Base-by-base conservation (phyloP, 2,888 invertebrate species). In the Cephonodes hylas region DNA sequence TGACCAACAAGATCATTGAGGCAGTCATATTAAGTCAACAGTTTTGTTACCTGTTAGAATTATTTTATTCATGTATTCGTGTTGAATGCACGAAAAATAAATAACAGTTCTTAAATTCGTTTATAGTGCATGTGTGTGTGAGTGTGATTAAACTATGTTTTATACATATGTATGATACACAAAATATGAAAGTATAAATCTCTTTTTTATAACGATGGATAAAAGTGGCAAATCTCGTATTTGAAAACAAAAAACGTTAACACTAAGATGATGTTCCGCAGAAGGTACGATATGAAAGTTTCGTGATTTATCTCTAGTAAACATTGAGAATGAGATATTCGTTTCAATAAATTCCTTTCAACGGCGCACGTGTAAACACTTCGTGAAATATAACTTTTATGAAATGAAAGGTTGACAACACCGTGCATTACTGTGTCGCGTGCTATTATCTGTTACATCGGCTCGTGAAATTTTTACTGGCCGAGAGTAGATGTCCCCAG, bases 401-500 rank as follows among this genome's bases (percentile, higher is more conserved):
- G n/a, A 53, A 53, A 53, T 53, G 7, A 20, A 60, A 10, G 23
- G 3, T 22, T 58, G 31, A 58, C 25, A 53, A 25, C 22, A 13
- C 25, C 42, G 23, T 53, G 38, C 53, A 60, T 48, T 60, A 48
- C 53, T 25, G 60, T 18, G 42, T 53, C 53, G 42, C 25, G 25
- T 18, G 53, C 4, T 25, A 20, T 57, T 57, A 45, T 22, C 22
- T 45, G 18, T 46, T 8, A 58, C 38, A 42, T 34, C 20, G 46
- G 58, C 63, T 74, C 66, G 70, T 68, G 65, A 73, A 67, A 68
- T 70, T 66, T 73, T 76, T 70, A 66, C 67, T 65, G 68, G 69
- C 63, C 63, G 63, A 64, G 38, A 57, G 64, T 57, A 61, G 59
- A 53, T 61, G 62, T 25, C 60, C 60, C 58, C 69, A 64, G 64